Evolutionary conservation across 2,797 vertebrate species (phyloP).

Genomic region (Lithobates pipiens): DNA sequence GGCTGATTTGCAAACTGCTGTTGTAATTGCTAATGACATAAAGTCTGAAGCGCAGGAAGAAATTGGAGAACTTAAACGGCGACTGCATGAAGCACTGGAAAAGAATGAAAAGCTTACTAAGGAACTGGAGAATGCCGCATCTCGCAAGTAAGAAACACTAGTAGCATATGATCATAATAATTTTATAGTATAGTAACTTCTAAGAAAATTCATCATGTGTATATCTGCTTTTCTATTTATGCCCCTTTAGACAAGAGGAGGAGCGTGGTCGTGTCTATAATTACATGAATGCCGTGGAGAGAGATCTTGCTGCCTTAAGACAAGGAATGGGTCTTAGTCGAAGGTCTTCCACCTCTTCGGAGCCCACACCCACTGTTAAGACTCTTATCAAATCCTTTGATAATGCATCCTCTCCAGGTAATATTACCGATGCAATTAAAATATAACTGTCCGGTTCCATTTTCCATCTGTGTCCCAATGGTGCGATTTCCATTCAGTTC

Average conservation of each 20-base stretch:
- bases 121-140: slow-evolving; percentile 92
- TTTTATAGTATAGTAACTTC: background rate
- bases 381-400: slow-evolving; percentile 97
- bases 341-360: slow-evolving; percentile 91
- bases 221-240: background rate
- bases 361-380: slow-evolving; percentile 94
- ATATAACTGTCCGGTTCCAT: no score
- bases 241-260: slow-evolving; percentile 87
- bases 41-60: slow-evolving; percentile 97
- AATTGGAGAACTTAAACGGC: slow-evolving; percentile 91
- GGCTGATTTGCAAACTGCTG: slow-evolving; percentile 93
- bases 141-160: slow-evolving; percentile 86
- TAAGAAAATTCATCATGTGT: background rate
- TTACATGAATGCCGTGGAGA: slow-evolving; percentile 96
- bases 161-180: background rate
- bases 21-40: slow-evolving; percentile 96
- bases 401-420: slow-evolving; percentile 88
- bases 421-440: background rate
- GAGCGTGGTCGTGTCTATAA: slow-evolving; percentile 96
- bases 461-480: no score
- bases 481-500: no score
- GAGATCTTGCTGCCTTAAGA: slow-evolving; percentile 90
- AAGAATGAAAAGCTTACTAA: slow-evolving; percentile 93
- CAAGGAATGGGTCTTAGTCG: slow-evolving; percentile 95
- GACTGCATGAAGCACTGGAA: slow-evolving; percentile 88